Conservation (phyloP, 1,140 invertebrate species). For the Anadara kagoshimensis region DNA sequence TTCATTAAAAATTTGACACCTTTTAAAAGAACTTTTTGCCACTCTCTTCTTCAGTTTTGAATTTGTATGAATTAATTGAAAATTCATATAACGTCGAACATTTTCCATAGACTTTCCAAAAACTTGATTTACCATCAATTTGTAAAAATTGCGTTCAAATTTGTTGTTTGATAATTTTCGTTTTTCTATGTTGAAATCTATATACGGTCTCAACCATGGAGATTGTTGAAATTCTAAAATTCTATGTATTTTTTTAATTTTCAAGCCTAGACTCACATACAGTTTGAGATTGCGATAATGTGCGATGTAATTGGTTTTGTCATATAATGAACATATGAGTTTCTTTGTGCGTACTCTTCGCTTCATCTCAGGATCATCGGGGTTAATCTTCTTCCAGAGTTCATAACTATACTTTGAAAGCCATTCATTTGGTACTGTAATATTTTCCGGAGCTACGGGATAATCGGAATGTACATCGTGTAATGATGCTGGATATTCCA, state of each 20-base stretch:
- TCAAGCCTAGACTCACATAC: not conserved
- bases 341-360: not conserved
- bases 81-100: no score
- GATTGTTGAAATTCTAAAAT: conserved; percentile 7
- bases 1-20: conserved; percentile 9
- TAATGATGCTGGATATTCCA: conserved; percentile 33
- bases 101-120: no score
- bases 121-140: no score
- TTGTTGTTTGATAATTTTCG: no score
- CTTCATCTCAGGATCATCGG: no score
- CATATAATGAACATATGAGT: not conserved
- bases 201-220: no score
- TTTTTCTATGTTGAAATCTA: no score
- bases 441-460: conserved; percentile 17
- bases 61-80: no score
- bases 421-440: not conserved
- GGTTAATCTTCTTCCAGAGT: not conserved
- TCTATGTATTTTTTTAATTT: not conserved
- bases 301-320: conserved; percentile 34
- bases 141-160: no score
- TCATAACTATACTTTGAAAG: not conserved
- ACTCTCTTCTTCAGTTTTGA: no score
- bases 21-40: not conserved
- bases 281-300: conserved; percentile 32
- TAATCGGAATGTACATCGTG: conserved; percentile 24